Evolutionary conservation across 2,797 vertebrate species (phyloP), one percentile per base, ranked within the genome.

Genomic region (Synaphobranchus kaupii): DNA sequence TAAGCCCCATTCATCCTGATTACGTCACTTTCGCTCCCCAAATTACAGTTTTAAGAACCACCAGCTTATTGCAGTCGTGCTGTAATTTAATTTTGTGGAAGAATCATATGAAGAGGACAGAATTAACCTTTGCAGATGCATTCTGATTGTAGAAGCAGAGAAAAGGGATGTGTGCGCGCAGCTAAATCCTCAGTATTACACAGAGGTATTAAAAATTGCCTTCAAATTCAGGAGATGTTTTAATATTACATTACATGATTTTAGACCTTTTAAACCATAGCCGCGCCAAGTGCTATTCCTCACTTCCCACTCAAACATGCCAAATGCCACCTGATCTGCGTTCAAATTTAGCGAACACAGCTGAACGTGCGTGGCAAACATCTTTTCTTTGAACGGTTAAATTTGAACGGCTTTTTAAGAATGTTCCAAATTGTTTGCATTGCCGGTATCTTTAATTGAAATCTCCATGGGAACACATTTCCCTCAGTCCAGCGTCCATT

Each of bases 81-180:
- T 73, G 48, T n/a, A 73, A n/a, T 56, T 25, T 20, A 87, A 87
- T 66, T 39, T 28, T 34, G 81, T 34, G 10, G 8, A 7, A 12
- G 4, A 50, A 34, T 82, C 28, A 12, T 56, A 39, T 44, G 17
- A 86, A 87, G 68, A 85, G 54, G 1, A 52, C 9, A 81, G 39
- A 60, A 44, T 71, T 63, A 86, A 31, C 39, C 52, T 88, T 88
- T 89, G 10, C 47, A 87, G 56, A 66, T 31, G 48, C 34, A n/a
- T n/a, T n/a, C n/a, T n/a, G 10, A 28, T 58, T 60, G n/a, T 28
- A 25, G 28, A 56, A 2, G 0, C 17, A 60, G 39, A 54, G 66
- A 44, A 52, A 34, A 28, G 34, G 68, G 13, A 31, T 39, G 25
- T 44, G 73, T 22, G 25, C 39, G 44, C 6, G 8, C 0, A 34